Base-by-base conservation (phyloP, 2,797 vertebrate species). In the Channa striata region DNA sequence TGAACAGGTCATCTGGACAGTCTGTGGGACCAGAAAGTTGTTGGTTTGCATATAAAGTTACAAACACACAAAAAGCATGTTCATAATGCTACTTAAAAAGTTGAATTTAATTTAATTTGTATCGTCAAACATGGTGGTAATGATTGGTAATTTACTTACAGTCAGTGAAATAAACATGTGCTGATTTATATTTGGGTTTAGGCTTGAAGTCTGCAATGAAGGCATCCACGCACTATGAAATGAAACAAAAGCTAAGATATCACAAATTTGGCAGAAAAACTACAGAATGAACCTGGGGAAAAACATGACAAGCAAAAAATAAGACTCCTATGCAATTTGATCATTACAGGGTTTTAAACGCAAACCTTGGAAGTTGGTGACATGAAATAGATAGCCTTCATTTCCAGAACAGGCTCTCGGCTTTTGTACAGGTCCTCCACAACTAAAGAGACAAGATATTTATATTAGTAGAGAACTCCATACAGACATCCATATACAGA, bases 301-400 rank as follows among this genome's bases (percentile, higher is more conserved):
- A 40, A 36, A 19, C 21, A 17, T n/a, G 25, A 30, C 6, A 30
- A 30, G 25, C 4, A 30, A 16, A 16, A 42, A 14, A 14, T 12
- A 40, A 40, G 25, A 30, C 25, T 6, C 25, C 30, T 21, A 19
- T 56, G 5, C 9, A 16, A 59, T 14, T 12, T 21, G 8, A 43
- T 44, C 1, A 8, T 34, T 11, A 36, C 4, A 58, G 48, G 8
- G 10, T 21, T 44, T 11, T 36, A 19, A 63, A 17, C 7, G 12
- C 93, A 91, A 73, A 99, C 98, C 96, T 96, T 94, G 78, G 93
- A 74, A 4, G 93, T 96, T n/a, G 98, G 97, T 66, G 96, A 93
- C 86, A 99, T 97, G 85, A 99, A 96, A 91, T 99, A 99, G 85
- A 99, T 93, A 44, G 97, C 97, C 84, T 97, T 98, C 96, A 99